phyloP scores from a whole-genome alignment of 2,113 vertebrate species.

The Cheirogaleus medius region DNA sequence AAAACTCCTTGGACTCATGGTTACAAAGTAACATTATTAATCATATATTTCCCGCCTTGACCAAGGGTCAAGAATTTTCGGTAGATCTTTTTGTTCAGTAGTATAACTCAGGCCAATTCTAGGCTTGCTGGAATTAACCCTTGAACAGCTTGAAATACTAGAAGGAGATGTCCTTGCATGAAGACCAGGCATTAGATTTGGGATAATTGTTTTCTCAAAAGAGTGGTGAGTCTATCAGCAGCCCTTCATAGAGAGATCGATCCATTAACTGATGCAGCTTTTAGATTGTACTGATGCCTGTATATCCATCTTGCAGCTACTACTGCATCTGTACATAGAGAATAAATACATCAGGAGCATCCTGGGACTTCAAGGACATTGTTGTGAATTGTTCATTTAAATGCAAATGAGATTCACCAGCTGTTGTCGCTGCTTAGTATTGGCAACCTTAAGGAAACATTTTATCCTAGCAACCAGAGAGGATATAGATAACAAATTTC shows the following conservation, averaged over 20 bases:
- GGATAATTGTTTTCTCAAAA: neutral
- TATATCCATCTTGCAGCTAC: neutral
- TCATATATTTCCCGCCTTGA: neutral
- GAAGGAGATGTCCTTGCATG: neutral
- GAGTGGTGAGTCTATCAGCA: neutral
- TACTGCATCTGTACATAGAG: neutral
- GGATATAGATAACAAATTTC: conserved; percentile 6
- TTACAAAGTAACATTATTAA: neutral
- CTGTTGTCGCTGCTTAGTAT: conserved; percentile 34
- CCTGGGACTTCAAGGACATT: conserved; percentile 43
- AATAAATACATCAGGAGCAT: conserved; percentile 18
- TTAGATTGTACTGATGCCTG: neutral
- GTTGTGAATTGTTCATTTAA: conserved; percentile 60
- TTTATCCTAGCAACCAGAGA: conserved; percentile 37
- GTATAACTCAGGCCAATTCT: neutral
- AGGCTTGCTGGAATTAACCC: neutral
- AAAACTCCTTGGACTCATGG: neutral
- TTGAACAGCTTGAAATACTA: neutral
- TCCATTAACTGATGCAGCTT: neutral
- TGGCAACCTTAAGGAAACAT: conserved; percentile 37
- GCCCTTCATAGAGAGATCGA: neutral
- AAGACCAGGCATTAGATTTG: neutral
- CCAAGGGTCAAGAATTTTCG: neutral
- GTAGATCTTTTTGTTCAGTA: neutral
- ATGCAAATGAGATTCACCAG: conserved; percentile 65